These are phyloP conservation scores for Sinosuthora webbiana DNA, from an alignment of 2,113 vertebrate species.

Conservation along the genomic window DNA sequence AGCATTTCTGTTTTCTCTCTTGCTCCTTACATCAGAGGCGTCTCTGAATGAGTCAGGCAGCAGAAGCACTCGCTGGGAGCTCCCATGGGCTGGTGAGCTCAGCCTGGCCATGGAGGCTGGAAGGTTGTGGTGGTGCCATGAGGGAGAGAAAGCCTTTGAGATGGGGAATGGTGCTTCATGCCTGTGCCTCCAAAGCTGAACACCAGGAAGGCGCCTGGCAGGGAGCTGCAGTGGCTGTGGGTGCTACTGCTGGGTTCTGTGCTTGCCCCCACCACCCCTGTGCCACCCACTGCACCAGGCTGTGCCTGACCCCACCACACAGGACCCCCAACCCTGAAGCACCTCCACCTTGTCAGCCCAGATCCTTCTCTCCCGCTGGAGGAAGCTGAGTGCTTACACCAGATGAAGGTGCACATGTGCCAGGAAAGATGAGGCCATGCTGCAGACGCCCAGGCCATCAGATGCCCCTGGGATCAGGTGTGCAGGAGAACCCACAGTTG, in stretches of 20 bases:
- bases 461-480: fast-evolving
- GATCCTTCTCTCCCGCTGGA: background rate
- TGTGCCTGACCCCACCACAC: background rate
- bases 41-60: background rate
- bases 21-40: fast-evolving
- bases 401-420: fast-evolving
- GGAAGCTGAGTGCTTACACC: background rate
- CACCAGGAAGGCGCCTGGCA: background rate
- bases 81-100: background rate
- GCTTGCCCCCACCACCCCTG: background rate
- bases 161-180: fast-evolving
- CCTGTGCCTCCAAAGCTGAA: background rate
- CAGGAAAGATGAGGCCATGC: background rate
- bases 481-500: background rate
- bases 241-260: background rate
- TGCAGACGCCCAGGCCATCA: background rate
- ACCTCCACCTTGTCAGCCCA: background rate
- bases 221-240: background rate
- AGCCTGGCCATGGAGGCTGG: background rate
- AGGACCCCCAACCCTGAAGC: background rate
- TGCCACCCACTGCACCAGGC: background rate
- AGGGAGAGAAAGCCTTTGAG: background rate
- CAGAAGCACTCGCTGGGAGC: background rate
- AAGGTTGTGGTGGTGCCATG: background rate
- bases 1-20: background rate